Conservation (phyloP, 2,113 vertebrate species). For the Syngnathus floridae region DNA sequence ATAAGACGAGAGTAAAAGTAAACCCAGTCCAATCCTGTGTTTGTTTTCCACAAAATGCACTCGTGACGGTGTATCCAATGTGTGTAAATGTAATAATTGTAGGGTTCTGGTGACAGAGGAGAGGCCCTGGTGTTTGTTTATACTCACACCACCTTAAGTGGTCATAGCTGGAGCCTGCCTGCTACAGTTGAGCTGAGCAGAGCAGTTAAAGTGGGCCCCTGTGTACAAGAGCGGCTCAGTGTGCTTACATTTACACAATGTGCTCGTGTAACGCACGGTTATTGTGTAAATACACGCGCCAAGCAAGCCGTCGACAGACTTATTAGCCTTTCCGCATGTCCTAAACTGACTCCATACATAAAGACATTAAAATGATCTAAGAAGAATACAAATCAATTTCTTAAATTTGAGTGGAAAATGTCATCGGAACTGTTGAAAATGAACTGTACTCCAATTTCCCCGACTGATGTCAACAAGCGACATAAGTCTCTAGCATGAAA, state of each 20-base stretch:
- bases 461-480: neutral
- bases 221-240: conserved; percentile 50
- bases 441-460: neutral
- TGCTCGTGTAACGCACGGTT: conserved; percentile 43
- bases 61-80: conserved; percentile 29
- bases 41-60: conserved; percentile 25
- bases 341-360: conserved; percentile 8
- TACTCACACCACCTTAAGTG: conserved; percentile 51
- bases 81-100: conserved; percentile 34
- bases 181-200: conserved; percentile 19
- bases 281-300: conserved; percentile 40
- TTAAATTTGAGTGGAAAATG: neutral
- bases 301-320: conserved; percentile 33
- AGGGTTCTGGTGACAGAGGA: conserved; percentile 33
- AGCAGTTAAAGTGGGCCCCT: conserved; percentile 31
- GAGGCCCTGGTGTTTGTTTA: conserved; percentile 61
- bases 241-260: conserved; percentile 45
- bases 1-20: conserved; percentile 27
- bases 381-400: too few species aligned
- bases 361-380: neutral
- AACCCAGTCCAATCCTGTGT: conserved; percentile 32
- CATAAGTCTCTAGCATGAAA: neutral
- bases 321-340: conserved; percentile 9
- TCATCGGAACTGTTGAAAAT: neutral
- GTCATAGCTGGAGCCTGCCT: conserved; percentile 33